Evolutionary conservation across 2,113 vertebrate genomes (phyloP).

Genomic region (Ginglymostoma cirratum): DNA sequence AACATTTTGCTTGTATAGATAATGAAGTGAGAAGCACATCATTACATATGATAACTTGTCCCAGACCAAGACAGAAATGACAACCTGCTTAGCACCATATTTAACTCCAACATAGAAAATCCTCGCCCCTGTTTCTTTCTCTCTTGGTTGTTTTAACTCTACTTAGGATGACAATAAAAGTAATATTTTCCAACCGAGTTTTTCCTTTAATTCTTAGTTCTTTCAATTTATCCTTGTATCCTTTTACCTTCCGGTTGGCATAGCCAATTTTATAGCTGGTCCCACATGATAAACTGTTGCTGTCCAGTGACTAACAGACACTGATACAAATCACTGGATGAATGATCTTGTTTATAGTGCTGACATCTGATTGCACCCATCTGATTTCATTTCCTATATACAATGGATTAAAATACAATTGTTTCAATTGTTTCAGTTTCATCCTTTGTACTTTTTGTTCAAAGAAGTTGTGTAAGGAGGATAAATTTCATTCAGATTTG

Average conservation of each 20-base stretch:
- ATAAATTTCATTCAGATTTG: not conserved
- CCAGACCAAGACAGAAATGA: no score
- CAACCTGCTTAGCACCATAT: no score
- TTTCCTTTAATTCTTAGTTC: not conserved
- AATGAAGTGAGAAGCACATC: no score
- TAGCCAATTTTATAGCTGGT: not conserved
- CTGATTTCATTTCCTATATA: not conserved
- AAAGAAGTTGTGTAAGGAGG: not conserved
- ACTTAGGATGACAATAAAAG: no score
- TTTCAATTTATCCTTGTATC: not conserved
- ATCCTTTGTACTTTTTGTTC: not conserved
- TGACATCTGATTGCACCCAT: not conserved
- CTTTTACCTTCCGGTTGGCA: not conserved
- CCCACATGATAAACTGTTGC: no score
- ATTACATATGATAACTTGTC: no score
- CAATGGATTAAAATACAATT: not conserved
- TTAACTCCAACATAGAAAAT: no score
- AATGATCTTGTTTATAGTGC: not conserved
- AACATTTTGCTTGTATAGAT: no score
- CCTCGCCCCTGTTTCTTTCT: not conserved
- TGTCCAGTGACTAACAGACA: not conserved
- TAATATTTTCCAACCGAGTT: not conserved
- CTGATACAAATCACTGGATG: not conserved
- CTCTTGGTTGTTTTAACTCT: not conserved
- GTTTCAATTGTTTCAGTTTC: not conserved